A percentile compares a stretch with the other conserved stretches of the same genome.
Evolutionary conservation across 2,797 vertebrate genomes (phyloP).

Genomic region (Poeciliopsis gracilis): DNA sequence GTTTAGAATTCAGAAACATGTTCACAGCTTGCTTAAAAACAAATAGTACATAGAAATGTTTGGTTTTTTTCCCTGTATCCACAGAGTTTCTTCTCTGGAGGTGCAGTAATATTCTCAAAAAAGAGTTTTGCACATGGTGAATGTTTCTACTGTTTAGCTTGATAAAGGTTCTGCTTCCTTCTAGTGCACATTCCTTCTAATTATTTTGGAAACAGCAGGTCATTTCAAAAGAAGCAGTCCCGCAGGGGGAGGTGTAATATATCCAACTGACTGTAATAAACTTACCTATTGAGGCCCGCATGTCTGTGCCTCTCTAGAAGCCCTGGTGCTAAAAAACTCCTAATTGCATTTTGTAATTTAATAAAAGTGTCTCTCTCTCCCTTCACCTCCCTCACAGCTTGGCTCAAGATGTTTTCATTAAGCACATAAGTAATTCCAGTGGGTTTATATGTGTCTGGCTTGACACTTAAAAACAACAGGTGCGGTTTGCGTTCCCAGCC

Average conservation of each 20-base stretch:
- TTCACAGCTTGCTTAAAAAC: background rate
- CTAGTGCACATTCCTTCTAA: background rate
- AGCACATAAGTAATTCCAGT: constrained; percentile 13
- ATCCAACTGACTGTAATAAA: background rate
- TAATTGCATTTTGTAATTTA: constrained; percentile 37
- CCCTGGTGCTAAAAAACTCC: constrained; percentile 4
- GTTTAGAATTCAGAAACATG: background rate
- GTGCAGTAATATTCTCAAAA: background rate
- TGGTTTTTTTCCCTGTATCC: background rate
- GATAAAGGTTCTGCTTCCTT: background rate
- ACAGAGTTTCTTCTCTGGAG: background rate
- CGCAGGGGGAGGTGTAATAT: background rate
- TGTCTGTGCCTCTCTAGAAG: background rate
- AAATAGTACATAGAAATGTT: background rate
- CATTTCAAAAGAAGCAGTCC: background rate
- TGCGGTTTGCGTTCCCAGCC: constrained; percentile 29
- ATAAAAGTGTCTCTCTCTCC: constrained; percentile 30
- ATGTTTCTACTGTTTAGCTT: background rate
- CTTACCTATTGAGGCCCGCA: background rate
- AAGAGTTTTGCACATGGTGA: background rate
- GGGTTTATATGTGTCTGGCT: constrained; percentile 17
- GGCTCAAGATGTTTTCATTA: constrained; percentile 28
- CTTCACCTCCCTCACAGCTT: constrained; percentile 32
- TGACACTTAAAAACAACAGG: constrained; percentile 34
- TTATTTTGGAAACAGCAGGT: background rate